Conservation (phyloP, 2,113 vertebrate genomes). For the Syrmaticus mikado region DNA sequence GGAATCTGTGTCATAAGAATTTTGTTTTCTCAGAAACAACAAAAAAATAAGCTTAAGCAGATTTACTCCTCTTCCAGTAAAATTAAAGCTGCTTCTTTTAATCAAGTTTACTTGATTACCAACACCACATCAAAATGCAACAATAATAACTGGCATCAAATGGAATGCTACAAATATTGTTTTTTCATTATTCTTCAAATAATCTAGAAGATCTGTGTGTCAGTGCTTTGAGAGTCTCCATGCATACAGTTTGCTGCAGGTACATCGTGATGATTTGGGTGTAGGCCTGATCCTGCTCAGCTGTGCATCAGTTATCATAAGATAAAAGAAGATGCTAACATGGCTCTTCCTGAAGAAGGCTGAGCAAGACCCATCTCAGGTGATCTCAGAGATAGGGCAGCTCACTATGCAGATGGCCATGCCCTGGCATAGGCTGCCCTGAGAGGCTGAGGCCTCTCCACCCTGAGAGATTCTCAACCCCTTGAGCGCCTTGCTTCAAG, state of each 20-base stretch:
- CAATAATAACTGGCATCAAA: neutral
- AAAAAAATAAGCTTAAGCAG: neutral
- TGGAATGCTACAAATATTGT: neutral
- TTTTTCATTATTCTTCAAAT: neutral
- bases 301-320: neutral
- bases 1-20: neutral
- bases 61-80: neutral
- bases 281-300: neutral
- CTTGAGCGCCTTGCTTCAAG: neutral
- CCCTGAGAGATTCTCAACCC: neutral
- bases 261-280: neutral
- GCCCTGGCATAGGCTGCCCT: neutral
- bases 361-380: neutral
- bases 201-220: neutral
- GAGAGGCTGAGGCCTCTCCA: neutral
- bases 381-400: neutral
- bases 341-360: neutral
- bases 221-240: neutral
- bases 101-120: neutral
- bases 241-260: neutral
- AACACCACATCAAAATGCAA: conserved; percentile 6
- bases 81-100: neutral
- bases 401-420: neutral
- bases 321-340: neutral
- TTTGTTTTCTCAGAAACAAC: neutral